phyloP scores from a whole-genome alignment of 2,113 vertebrate genomes.

The Capricornis sumatraensis region DNA sequence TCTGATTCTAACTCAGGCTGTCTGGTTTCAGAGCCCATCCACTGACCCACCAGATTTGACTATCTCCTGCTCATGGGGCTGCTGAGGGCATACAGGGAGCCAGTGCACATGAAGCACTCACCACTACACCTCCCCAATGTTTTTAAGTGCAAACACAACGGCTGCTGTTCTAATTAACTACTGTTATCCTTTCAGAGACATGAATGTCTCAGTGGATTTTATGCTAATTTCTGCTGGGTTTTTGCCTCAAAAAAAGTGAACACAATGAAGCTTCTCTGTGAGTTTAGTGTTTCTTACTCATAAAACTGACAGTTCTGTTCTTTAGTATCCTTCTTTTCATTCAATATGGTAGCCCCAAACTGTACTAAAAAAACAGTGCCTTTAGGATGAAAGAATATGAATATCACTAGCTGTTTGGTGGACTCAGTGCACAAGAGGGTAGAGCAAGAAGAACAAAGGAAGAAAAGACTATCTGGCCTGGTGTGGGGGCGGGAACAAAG shows the following conservation, averaged over 20 bases:
- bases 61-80: not conserved
- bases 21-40: not conserved
- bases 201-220: not conserved
- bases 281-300: not conserved
- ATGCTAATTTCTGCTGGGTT: not conserved
- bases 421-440: not conserved
- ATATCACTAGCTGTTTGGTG: not conserved
- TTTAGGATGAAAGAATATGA: not conserved
- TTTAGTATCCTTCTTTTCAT: not conserved
- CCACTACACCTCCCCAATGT: accelerated
- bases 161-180: not conserved
- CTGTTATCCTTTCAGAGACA: not conserved
- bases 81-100: not conserved
- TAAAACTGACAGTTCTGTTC: not conserved
- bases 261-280: not conserved
- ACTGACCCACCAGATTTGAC: not conserved
- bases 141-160: not conserved
- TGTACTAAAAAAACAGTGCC: not conserved
- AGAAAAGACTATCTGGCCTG: not conserved
- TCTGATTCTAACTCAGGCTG: not conserved
- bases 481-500: not conserved
- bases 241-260: not conserved
- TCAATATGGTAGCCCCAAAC: not conserved
- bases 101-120: no score
- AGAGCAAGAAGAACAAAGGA: not conserved